phyloP scores from a whole-genome alignment of 2,113 vertebrate species.

The Pithys albifrons region DNA sequence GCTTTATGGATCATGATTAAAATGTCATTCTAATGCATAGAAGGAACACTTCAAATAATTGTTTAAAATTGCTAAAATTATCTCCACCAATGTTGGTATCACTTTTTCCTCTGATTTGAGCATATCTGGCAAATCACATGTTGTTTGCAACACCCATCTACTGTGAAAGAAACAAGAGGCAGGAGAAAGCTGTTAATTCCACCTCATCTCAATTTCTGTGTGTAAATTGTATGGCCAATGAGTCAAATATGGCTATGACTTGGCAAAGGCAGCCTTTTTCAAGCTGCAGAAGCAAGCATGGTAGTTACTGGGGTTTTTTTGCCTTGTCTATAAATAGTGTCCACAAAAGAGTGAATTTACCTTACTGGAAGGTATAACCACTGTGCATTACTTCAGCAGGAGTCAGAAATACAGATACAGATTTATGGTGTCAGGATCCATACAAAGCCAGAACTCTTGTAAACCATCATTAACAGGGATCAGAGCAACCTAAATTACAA shows the following conservation, averaged over 20 bases:
- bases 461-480: neutral
- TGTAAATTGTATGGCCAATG: conserved; percentile 9
- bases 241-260: neutral
- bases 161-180: conserved; percentile 1
- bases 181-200: conserved; percentile 2
- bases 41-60: neutral
- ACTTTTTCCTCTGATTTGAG: neutral
- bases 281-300: neutral
- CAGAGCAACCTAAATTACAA: neutral
- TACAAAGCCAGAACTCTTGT: neutral
- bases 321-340: neutral
- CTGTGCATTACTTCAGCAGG: neutral
- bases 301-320: neutral
- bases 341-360: neutral
- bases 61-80: neutral
- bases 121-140: neutral
- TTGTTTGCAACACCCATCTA: neutral
- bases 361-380: neutral
- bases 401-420: neutral
- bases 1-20: neutral
- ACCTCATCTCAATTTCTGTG: neutral
- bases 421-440: neutral
- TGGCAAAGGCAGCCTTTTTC: neutral
- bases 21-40: neutral
- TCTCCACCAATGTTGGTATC: neutral